Conservation (phyloP, 2,797 vertebrate genomes). For the Sternotherus odoratus region DNA sequence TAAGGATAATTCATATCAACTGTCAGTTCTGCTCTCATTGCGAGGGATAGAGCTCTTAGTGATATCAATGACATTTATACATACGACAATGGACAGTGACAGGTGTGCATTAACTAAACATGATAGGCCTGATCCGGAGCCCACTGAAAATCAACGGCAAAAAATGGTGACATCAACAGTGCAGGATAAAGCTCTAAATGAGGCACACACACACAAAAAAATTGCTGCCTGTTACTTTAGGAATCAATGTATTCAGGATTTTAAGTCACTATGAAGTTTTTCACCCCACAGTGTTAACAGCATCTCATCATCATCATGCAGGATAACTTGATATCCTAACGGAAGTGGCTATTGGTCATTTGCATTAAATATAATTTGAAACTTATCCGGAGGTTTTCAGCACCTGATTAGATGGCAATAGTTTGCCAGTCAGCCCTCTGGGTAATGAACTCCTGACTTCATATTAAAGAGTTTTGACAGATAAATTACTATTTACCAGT, state of each 20-base stretch:
- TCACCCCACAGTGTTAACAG: neutral
- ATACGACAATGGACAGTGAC: neutral
- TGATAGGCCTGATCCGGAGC: neutral
- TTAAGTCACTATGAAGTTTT: neutral
- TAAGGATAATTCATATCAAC: neutral
- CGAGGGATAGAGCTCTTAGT: neutral
- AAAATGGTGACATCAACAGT: neutral
- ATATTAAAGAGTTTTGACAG: neutral
- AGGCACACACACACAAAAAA: too few species aligned
- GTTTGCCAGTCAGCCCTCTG: conserved; percentile 59
- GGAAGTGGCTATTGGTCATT: neutral
- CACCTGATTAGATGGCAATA: conserved; percentile 83
- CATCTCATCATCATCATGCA: fast-evolving
- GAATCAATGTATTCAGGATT: neutral
- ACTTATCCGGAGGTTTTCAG: conserved; percentile 49
- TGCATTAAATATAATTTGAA: neutral
- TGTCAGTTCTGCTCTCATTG: neutral
- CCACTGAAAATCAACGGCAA: neutral
- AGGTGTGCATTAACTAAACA: neutral
- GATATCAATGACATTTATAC: fast-evolving
- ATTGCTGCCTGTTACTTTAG: neutral
- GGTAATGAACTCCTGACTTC: neutral
- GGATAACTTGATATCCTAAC: neutral
- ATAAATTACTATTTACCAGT: neutral
- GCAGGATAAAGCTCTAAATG: neutral